Evolutionary conservation across 2,113 vertebrate species (phyloP), one percentile per base, ranked within the genome.

Genomic region (Zosterops lateralis): DNA sequence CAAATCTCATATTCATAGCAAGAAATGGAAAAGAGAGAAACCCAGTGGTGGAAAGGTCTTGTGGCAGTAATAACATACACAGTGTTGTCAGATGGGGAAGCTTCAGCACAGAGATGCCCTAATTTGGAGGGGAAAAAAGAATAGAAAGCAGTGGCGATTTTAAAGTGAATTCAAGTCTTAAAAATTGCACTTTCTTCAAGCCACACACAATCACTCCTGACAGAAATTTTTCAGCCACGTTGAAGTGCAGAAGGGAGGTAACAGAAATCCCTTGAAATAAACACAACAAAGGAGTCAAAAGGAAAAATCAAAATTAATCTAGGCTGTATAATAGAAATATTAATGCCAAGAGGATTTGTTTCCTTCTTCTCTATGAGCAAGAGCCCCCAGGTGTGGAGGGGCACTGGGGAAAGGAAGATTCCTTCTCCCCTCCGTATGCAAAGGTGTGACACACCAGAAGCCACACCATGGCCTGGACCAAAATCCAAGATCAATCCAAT

Each of bases 251-350:
- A 74, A 85, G 17, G 58, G 32, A 91, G 47, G 78, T 51, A 81
- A 70, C 67, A 73, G 81, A 95, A 93, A 89, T 80, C 81, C 56
- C 87, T 89, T 89, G 66, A 84, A 95, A 94, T 64, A 87, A 95
- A 85, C 81, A 89, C 66, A 95, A 87, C 84, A 90, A 95, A 87
- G 74, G 60, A 93, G 60, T 56, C 51, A 85, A 83, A 73, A 72
- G 47, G 72, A 62, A 80, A 85, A 93, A 82, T 62, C 17, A 80
- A 82, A 91, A 93, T 92, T 93, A 94, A 89, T 79, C 70, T 56
- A 60, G 66, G 48, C 61, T 84, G 32, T 76, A 56, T 44, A 87
- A 92, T 51, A 77, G 81, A 85, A 84, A 84, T 82, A 66, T 44
- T 84, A 79, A 83, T 83, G 42, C 26, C 3, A 14, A 57, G 1